A percentile compares a stretch with the other conserved stretches of the same genome.
Conservation (phyloP, 2,797 vertebrate species). For the Pteronotus mesoamericanus region DNA sequence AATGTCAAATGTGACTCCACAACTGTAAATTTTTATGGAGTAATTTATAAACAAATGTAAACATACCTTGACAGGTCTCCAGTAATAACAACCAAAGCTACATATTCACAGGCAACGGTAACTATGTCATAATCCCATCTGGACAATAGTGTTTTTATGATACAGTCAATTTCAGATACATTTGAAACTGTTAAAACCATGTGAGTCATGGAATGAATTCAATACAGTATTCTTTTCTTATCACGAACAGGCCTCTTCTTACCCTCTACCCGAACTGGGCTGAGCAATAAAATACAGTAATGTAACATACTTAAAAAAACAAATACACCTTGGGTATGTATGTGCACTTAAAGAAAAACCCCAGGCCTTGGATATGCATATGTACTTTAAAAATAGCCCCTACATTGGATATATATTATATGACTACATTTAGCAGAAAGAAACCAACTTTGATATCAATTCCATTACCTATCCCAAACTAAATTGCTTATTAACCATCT, state of each 20-base stretch:
- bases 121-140: not conserved
- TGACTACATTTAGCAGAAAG: not conserved
- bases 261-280: not conserved
- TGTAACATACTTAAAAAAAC: not conserved
- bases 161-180: not conserved
- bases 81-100: not conserved
- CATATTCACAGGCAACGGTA: not conserved
- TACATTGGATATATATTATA: not conserved
- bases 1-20: not conserved
- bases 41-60: constrained; percentile 18
- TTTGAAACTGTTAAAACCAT: not conserved
- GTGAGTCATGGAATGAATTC: not conserved
- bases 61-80: not conserved
- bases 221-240: not conserved
- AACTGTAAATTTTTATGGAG: not conserved
- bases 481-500: not conserved
- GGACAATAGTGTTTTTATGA: not conserved
- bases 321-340: not conserved
- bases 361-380: not conserved
- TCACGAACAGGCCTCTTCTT: not conserved
- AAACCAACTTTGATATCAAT: not conserved
- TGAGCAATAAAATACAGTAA: not conserved
- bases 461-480: not conserved
- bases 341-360: not conserved
- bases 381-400: not conserved